phyloP scores from a whole-genome alignment of 2,888 invertebrate species.

The Isoperla grammatica region DNA sequence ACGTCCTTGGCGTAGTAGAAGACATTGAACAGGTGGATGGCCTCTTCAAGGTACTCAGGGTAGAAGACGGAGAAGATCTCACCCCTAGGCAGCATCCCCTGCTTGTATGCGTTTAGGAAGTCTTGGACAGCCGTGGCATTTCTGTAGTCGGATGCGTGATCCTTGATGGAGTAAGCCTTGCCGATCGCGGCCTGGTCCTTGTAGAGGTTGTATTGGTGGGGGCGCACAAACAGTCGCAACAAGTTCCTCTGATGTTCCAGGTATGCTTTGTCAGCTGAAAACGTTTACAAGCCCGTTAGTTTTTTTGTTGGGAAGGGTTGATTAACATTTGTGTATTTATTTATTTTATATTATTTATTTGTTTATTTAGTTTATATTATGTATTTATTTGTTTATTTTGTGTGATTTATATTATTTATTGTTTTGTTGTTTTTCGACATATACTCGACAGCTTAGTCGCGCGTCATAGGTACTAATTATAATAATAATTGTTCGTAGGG shows the following conservation, averaged over 20 bases:
- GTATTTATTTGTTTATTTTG: no score
- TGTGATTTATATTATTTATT: no score
- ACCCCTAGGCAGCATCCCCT: constrained; percentile 47
- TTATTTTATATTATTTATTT: no score
- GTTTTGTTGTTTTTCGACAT: no score
- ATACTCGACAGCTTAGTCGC: no score
- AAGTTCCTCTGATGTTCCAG: constrained; percentile 46
- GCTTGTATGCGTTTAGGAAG: constrained; percentile 33
- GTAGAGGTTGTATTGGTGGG: constrained; percentile 42
- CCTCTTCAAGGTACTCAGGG: constrained; percentile 45
- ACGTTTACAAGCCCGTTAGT: no score
- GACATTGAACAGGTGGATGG: constrained; percentile 48
- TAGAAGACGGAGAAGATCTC: constrained; percentile 47
- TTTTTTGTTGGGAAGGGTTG: no score
- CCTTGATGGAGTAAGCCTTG: constrained; percentile 42
- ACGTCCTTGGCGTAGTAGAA: constrained; percentile 57
- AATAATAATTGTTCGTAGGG: no score
- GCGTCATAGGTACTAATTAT: no score
- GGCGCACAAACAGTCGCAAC: constrained; percentile 46
- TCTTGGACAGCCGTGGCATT: constrained; percentile 40
- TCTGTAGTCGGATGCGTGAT: constrained; percentile 44
- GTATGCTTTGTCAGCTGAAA: constrained; percentile 38
- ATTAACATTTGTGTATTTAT: no score
- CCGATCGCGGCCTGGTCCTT: constrained; percentile 44
- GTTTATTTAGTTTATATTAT: no score